Evolutionary conservation across 2,797 vertebrate genomes (phyloP).

Genomic region (Amblyraja radiata): DNA sequence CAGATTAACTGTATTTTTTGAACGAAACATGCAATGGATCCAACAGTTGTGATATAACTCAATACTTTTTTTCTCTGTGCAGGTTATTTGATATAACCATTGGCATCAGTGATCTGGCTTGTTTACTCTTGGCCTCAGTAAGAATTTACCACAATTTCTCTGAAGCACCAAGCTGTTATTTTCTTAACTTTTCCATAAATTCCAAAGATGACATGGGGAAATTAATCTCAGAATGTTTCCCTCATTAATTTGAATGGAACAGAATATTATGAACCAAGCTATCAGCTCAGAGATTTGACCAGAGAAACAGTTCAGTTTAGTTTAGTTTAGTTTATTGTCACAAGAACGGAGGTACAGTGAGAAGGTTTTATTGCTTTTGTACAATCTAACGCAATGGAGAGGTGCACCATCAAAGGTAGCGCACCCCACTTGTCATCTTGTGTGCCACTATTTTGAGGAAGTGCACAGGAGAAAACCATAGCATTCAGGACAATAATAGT

Average conservation of each 20-base stretch:
- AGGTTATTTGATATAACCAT: neutral
- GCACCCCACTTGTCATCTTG: too few relatives aligned
- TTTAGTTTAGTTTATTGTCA: too few relatives aligned
- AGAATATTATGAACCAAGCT: neutral
- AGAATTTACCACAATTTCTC: neutral
- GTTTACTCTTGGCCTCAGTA: neutral
- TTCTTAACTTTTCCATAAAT: neutral
- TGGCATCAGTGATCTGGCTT: constrained; percentile 1
- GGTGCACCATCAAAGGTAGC: too few relatives aligned
- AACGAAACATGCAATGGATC: constrained; percentile 13
- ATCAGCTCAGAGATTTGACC: too few relatives aligned
- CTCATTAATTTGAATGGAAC: neutral
- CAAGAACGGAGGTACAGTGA: too few relatives aligned
- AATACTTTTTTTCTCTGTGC: neutral
- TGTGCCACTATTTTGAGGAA: too few relatives aligned
- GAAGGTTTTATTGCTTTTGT: too few relatives aligned
- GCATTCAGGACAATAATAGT: too few relatives aligned
- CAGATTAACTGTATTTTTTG: neutral
- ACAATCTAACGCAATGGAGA: too few relatives aligned
- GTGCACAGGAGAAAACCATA: too few relatives aligned
- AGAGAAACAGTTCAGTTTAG: too few relatives aligned
- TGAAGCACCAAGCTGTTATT: neutral
- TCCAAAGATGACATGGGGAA: neutral
- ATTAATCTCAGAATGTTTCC: neutral
- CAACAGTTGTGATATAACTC: neutral